Evolutionary conservation across 2,113 vertebrate genomes (phyloP), one percentile per base, ranked within the genome.

Genomic region (Pterocles gutturalis): DNA sequence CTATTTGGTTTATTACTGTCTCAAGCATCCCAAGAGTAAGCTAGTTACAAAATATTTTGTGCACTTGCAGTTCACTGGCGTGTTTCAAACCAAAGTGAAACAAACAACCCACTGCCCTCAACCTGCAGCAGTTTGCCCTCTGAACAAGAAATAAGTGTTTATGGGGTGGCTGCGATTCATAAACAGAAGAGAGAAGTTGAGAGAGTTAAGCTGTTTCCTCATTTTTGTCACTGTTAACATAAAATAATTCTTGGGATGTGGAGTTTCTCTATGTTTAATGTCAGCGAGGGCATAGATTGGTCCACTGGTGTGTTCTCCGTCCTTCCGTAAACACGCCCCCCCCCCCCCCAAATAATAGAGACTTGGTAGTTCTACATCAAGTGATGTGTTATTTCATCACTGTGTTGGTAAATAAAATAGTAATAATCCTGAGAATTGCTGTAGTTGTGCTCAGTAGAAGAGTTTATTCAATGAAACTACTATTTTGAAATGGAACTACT

Each of bases 381-480:
- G 31, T 31, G 11, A 6, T 13, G 13, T 38, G 36, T 54, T 70
- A 28, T 18, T 85, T 83, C 5, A 26, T 81, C 70, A 17, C 24
- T 26, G 48, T 75, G 31, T n/a, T n/a, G 17, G 45, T 13, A 34
- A 26, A n/a, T 62, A 41, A 89, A 93, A 26, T 22, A 53, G 33
- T 61, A 43, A 57, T 20, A 67, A 75, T 46, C 17, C 9, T 6
- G 20, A 48, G 34, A 88, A 29, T 24, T 21, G 43, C 69, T 29
- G 48, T 5, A 78, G 79, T 72, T 5, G 0, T 7, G 60, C 62
- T 90, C 34, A 21, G 49, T n/a, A 70, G 58, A 33, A 41, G 54
- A 81, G 65, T 87, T 89, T 29, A 82, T 48, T 94, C 79, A 79
- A 22, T 90, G 87, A 86, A 95, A 78, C 69, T 66, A 8, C 55